phyloP scores from a whole-genome alignment of 35 echinoderm and acorn worm species.

The Strongylocentrotus purpuratus region DNA sequence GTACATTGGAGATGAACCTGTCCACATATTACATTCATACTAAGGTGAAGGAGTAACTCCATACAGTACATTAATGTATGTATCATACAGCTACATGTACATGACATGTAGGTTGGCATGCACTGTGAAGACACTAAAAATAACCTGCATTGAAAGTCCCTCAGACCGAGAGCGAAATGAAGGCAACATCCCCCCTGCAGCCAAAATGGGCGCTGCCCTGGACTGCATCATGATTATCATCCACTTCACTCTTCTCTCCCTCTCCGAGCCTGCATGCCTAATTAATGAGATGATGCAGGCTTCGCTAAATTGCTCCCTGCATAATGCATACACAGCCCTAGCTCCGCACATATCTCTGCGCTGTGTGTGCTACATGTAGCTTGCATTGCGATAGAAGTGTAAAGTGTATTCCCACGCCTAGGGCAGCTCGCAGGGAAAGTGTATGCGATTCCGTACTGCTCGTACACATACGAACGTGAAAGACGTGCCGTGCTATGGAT shows the following conservation, averaged over 20 bases:
- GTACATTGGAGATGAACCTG: too few species aligned
- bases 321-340: not conserved
- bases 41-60: too few species aligned
- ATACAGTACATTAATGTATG: not conserved
- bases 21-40: too few species aligned
- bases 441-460: not conserved
- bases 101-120: not conserved
- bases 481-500: not conserved
- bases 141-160: not conserved
- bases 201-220: not conserved
- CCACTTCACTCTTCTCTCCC: not conserved
- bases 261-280: slow-evolving; percentile 1
- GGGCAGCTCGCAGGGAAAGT: not conserved
- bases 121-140: not conserved
- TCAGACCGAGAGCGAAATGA: not conserved
- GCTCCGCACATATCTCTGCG: not conserved
- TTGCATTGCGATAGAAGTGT: not conserved
- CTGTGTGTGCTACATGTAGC: not conserved
- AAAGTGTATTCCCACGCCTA: not conserved
- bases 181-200: slow-evolving; percentile 33
- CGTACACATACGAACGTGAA: not conserved
- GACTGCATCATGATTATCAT: not conserved
- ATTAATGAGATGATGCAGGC: slow-evolving; percentile 30
- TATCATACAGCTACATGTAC: not conserved
- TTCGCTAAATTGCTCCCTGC: not conserved